Conservation (phyloP, 1,140 invertebrate species). For the Camponotus floridanus region DNA sequence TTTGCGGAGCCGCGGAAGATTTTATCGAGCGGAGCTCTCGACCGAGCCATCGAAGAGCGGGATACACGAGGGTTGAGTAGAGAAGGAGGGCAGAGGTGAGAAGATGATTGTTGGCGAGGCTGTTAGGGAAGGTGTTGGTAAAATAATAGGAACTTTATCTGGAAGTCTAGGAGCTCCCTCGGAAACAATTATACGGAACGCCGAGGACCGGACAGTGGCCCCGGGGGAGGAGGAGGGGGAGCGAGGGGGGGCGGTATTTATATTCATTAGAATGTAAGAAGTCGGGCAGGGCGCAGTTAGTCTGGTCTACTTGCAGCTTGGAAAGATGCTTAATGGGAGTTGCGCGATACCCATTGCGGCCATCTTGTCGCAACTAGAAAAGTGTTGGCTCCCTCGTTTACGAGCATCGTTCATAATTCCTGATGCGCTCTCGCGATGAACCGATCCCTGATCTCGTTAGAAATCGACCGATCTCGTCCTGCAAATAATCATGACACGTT, state of each 20-base stretch:
- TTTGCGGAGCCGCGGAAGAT: conserved; percentile 59
- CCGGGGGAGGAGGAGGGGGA: conserved; percentile 2
- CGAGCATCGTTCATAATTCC: conserved; percentile 47
- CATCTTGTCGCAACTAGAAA: conserved; percentile 57
- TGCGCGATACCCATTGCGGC: conserved; percentile 53
- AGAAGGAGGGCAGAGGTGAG: not conserved
- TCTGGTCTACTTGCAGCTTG: conserved; percentile 67
- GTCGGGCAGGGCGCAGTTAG: conserved; percentile 59
- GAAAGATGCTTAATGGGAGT: conserved; percentile 73
- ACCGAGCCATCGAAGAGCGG: not conserved
- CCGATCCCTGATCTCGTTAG: conserved; percentile 17
- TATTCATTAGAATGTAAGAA: conserved; percentile 80
- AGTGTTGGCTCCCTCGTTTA: conserved; percentile 49
- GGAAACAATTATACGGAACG: conserved; percentile 75
- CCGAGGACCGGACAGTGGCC: not conserved
- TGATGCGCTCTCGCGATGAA: conserved; percentile 35
- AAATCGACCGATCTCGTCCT: not conserved
- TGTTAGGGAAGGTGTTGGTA: conserved; percentile 61
- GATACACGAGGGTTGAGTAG: not conserved
- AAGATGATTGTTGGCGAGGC: conserved; percentile 16
- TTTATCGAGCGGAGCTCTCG: conserved; percentile 65
- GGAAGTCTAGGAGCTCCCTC: conserved; percentile 72
- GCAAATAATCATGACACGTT: not conserved
- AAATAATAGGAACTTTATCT: conserved; percentile 78
- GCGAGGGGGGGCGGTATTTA: conserved; percentile 70